Conservation (phyloP, 2,888 invertebrate species). For the Ramazzottius varieornatus region DNA sequence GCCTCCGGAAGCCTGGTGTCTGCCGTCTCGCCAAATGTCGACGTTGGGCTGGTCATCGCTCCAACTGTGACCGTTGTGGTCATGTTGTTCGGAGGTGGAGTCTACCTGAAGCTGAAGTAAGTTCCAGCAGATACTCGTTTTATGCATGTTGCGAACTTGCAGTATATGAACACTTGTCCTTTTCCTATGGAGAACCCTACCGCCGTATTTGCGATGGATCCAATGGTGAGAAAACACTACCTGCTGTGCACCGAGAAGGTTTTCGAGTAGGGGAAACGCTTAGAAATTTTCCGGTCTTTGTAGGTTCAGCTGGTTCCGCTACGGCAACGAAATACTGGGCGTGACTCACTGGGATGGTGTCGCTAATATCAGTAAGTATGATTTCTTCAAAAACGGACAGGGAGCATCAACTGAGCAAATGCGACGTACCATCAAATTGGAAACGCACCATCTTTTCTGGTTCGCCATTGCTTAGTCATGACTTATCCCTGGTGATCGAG, state of each 20-base stretch:
- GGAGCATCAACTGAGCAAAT: no score
- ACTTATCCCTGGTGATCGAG: no score
- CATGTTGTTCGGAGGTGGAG: conserved; percentile 1
- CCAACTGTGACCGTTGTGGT: not conserved
- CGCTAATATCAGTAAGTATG: not conserved
- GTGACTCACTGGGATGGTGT: not conserved
- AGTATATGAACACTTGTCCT: no score
- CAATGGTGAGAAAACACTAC: no score
- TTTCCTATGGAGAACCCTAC: not conserved
- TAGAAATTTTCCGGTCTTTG: no score
- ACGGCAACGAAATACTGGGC: conserved; percentile 2
- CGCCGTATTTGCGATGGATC: not conserved
- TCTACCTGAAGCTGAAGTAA: not conserved
- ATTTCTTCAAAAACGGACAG: no score
- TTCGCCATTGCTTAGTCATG: no score
- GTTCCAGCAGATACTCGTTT: no score
- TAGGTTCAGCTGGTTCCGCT: not conserved
- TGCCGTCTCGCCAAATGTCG: not conserved
- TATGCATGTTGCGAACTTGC: not conserved
- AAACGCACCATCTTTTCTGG: no score
- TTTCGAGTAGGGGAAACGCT: no score
- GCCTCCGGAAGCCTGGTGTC: not conserved
- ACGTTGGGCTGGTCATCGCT: not conserved
- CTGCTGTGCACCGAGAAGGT: no score
- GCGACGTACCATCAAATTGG: no score